phyloP scores from a whole-genome alignment of 2,113 vertebrate genomes.

The Etheostoma cragini region DNA sequence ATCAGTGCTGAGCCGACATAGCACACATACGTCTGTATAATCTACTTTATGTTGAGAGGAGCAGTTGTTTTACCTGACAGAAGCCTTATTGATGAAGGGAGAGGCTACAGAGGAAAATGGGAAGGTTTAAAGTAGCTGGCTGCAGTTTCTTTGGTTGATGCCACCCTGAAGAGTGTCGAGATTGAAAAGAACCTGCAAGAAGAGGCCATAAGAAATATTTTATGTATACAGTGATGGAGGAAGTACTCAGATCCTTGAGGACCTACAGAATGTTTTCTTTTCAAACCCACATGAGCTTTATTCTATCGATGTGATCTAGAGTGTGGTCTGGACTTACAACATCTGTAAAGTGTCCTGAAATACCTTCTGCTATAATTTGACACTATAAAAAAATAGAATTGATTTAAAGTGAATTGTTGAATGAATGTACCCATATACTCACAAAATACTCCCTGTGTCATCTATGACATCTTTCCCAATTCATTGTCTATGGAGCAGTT shows the following conservation, averaged over 20 bases:
- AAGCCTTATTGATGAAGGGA: conserved; percentile 13
- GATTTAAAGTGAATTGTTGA: too few species aligned
- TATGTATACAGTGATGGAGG: background rate
- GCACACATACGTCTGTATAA: conserved; percentile 38
- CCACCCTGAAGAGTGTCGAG: background rate
- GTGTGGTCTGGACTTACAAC: too few species aligned
- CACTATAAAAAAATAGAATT: too few species aligned
- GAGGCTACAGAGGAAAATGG: conserved; percentile 17
- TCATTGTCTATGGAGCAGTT: too few species aligned
- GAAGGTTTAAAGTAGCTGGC: conserved; percentile 12
- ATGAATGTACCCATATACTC: too few species aligned
- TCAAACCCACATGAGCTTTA: too few species aligned
- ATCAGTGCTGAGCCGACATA: conserved; percentile 50
- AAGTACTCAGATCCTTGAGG: background rate
- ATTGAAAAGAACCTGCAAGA: background rate
- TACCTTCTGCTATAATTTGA: too few species aligned
- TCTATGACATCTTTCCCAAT: too few species aligned
- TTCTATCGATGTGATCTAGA: too few species aligned
- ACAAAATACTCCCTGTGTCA: too few species aligned
- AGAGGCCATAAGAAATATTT: background rate
- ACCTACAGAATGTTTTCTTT: too few species aligned
- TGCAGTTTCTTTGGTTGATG: background rate
- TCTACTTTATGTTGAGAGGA: conserved; percentile 35
- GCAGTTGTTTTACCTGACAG: conserved; percentile 32
- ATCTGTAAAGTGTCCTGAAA: too few species aligned